These are phyloP conservation scores for Parus major DNA, from an alignment of 2,113 vertebrate species.

Conservation along the genomic window DNA sequence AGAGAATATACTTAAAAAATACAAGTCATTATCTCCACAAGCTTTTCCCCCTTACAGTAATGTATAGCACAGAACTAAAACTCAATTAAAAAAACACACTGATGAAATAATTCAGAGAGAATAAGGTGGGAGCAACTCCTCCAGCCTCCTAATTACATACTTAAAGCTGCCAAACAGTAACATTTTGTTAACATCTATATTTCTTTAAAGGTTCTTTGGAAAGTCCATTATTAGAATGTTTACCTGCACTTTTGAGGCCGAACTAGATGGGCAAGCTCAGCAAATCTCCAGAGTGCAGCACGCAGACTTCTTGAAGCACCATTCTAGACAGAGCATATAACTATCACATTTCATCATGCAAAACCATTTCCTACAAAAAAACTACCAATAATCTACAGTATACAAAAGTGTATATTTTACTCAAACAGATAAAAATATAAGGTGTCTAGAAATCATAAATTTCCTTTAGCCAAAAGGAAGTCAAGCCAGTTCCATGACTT, in stretches of 20 bases:
- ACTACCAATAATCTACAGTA: not conserved
- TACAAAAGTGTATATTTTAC: not conserved
- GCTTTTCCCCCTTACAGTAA: not conserved
- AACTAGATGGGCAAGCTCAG: slow-evolving; percentile 94
- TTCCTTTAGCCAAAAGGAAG: not conserved
- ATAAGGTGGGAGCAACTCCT: not conserved
- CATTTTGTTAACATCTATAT: not conserved
- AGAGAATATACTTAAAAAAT: not conserved
- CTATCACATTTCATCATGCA: not conserved
- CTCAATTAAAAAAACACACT: not conserved
- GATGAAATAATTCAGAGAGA: not conserved
- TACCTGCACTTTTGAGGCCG: slow-evolving; percentile 98
- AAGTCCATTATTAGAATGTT: not conserved
- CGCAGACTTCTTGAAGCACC: slow-evolving; percentile 93
- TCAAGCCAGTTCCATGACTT: not conserved
- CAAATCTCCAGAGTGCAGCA: slow-evolving; percentile 96
- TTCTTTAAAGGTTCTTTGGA: not conserved
- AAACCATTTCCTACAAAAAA: not conserved
- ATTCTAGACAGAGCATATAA: slow-evolving; percentile 76
- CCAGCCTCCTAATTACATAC: not conserved
- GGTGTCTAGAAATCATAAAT: not conserved
- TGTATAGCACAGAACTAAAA: not conserved
- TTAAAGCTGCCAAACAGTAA: not conserved
- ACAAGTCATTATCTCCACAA: not conserved
- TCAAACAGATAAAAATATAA: not conserved